These are phyloP conservation scores for Heliconius sara DNA, from an alignment of 2,888 invertebrate genomes.

Conservation along the genomic window DNA sequence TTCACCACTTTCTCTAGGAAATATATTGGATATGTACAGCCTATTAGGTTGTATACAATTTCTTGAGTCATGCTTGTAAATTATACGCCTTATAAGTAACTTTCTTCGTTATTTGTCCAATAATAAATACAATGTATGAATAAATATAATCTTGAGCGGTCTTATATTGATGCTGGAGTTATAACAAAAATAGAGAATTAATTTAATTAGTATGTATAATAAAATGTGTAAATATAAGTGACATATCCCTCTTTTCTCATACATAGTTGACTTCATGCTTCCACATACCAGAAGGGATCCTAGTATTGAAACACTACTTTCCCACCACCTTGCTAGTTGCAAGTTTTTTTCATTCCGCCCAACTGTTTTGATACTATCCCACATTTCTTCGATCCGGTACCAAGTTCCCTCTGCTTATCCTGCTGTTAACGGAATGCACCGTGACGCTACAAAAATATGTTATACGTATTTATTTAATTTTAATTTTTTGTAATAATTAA, in stretches of 20 bases:
- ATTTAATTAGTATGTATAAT: not conserved
- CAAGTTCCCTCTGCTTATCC: no score
- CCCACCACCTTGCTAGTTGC: no score
- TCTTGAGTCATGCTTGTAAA: conserved; percentile 31
- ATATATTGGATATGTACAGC: conserved; percentile 17
- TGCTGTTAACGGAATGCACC: no score
- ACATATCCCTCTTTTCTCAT: not conserved
- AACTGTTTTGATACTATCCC: no score
- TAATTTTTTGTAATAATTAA: no score
- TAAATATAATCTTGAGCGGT: not conserved
- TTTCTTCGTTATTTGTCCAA: conserved; percentile 4
- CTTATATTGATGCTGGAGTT: not conserved
- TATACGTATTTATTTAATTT: no score
- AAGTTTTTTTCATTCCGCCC: no score
- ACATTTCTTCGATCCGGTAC: no score
- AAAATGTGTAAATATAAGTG: not conserved
- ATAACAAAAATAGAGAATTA: not conserved
- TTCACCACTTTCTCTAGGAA: conserved; percentile 39
- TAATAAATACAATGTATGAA: not conserved
- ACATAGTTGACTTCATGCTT: no score
- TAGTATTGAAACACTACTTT: no score
- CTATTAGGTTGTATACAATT: conserved; percentile 12
- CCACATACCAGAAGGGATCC: no score
- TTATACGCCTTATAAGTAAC: conserved; percentile 3
- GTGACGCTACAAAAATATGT: no score